Evolutionary conservation across 2,113 vertebrate species (phyloP).

Genomic region (Poeciliopsis turrubarensis): DNA sequence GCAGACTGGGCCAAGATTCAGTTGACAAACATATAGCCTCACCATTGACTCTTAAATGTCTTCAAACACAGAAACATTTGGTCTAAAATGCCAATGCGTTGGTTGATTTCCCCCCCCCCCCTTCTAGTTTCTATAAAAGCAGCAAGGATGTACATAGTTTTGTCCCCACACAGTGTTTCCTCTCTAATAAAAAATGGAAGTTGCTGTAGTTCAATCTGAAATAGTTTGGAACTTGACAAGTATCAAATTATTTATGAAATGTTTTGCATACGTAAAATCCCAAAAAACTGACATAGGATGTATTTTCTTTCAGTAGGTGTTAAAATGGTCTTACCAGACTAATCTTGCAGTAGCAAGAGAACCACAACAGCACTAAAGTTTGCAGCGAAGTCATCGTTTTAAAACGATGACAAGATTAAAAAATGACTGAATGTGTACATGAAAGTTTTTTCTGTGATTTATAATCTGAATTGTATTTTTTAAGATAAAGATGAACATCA

Average conservation of each 20-base stretch:
- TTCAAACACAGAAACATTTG: background rate
- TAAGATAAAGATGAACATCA: conserved; percentile 11
- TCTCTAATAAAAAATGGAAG: no score
- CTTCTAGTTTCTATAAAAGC: background rate
- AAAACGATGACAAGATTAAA: conserved; percentile 17
- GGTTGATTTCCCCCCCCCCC: background rate
- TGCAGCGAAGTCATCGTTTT: conserved; percentile 5
- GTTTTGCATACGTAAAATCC: no score
- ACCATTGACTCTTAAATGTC: no score
- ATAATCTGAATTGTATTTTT: conserved; percentile 25
- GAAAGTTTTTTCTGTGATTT: conserved; percentile 11
- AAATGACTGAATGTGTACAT: background rate
- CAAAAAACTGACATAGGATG: no score
- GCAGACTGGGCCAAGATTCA: background rate
- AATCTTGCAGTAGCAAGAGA: background rate
- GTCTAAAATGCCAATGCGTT: background rate
- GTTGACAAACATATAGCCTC: no score
- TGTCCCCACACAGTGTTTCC: no score
- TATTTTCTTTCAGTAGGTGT: no score
- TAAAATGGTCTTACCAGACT: background rate
- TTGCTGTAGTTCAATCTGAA: no score
- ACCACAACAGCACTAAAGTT: background rate
- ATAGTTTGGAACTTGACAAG: no score
- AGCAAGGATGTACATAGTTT: no score
- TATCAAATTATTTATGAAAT: no score